Evolutionary conservation across 1,140 invertebrate genomes (phyloP).

Genomic region (Dufourea novaeangliae): DNA sequence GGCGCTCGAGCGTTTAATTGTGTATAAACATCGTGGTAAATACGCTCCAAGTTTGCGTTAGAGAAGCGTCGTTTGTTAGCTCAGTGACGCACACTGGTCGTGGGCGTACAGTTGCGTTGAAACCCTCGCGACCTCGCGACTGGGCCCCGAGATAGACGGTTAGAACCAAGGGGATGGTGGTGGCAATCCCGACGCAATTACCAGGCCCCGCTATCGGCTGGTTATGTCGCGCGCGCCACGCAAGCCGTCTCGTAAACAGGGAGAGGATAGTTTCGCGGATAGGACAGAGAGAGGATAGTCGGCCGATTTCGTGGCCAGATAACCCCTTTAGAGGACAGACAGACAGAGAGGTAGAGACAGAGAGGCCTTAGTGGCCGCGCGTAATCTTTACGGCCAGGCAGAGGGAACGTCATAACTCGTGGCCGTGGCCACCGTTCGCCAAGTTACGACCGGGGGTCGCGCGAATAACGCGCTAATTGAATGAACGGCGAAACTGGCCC

Average conservation of each 20-base stretch:
- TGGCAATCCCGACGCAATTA: slow-evolving; percentile 54
- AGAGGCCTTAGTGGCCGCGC: neutral
- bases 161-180: slow-evolving; percentile 22
- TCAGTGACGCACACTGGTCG: neutral
- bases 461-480: slow-evolving; percentile 45
- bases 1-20: no score
- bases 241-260: slow-evolving; percentile 59
- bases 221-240: slow-evolving; percentile 32
- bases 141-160: neutral
- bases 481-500: slow-evolving; percentile 13
- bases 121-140: neutral
- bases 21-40: no score
- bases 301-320: slow-evolving; percentile 57
- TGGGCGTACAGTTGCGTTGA: slow-evolving; percentile 10
- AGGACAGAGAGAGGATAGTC: slow-evolving; percentile 44
- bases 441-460: slow-evolving; percentile 46
- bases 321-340: no score
- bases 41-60: neutral
- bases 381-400: slow-evolving; percentile 48
- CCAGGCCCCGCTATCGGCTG: slow-evolving; percentile 48
- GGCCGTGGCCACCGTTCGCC: slow-evolving; percentile 41
- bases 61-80: neutral
- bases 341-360: no score
- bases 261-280: slow-evolving; percentile 52
- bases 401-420: slow-evolving; percentile 62